phyloP scores from a whole-genome alignment of 2,113 vertebrate species.

The Nasalis larvatus region DNA sequence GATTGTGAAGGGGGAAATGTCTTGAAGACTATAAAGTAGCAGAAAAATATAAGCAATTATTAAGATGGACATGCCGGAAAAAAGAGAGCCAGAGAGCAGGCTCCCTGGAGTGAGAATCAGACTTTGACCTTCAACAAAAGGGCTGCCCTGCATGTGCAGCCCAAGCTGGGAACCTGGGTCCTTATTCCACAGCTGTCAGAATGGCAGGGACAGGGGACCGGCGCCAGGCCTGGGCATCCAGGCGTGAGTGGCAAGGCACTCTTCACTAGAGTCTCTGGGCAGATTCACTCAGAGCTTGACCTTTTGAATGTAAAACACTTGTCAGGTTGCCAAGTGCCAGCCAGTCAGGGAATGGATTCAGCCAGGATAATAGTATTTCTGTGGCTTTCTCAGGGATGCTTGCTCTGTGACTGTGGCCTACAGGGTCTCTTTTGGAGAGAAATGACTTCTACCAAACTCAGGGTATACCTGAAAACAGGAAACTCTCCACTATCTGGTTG shows the following conservation, averaged over 20 bases:
- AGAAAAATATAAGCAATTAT: constrained; percentile 42
- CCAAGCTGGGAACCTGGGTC: constrained; percentile 59
- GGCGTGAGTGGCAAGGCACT: constrained; percentile 74
- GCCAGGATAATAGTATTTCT: neutral
- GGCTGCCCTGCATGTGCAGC: constrained; percentile 69
- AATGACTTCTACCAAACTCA: neutral
- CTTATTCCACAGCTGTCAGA: constrained; percentile 61
- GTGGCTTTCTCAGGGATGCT: neutral
- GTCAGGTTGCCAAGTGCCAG: constrained; percentile 78
- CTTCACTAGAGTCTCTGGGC: constrained; percentile 48
- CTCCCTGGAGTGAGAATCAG: constrained; percentile 60
- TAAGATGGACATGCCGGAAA: constrained; percentile 7
- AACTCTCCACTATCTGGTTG: neutral
- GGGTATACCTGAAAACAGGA: neutral
- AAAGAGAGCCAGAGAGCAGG: neutral
- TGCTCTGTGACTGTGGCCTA: neutral
- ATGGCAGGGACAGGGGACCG: constrained; percentile 74
- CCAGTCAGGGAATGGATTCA: constrained; percentile 36
- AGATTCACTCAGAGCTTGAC: constrained; percentile 75
- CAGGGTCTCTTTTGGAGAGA: neutral
- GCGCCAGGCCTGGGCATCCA: constrained; percentile 79
- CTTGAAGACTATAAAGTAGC: constrained; percentile 7
- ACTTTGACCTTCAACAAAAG: constrained; percentile 70
- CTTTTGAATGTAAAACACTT: constrained; percentile 85
- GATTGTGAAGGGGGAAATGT: neutral